Evolutionary conservation across 2,113 vertebrate species (phyloP).

Genomic region (Equus przewalskii): DNA sequence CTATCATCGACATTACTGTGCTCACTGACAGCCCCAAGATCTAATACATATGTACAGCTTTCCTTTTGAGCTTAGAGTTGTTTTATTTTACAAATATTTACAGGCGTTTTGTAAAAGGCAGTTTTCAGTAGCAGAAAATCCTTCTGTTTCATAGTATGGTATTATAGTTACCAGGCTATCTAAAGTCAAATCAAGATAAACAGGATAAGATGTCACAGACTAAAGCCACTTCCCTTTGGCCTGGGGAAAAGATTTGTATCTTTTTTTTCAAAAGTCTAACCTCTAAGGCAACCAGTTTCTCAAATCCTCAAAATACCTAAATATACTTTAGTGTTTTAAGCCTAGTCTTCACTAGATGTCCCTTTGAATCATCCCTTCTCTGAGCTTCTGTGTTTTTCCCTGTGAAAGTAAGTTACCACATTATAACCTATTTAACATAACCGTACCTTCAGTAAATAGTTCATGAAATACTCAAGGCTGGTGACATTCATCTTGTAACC

Average conservation of each 20-base stretch:
- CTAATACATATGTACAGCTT: slow-evolving; percentile 71
- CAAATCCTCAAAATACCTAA: slow-evolving; percentile 3
- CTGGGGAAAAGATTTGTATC: slow-evolving; percentile 14
- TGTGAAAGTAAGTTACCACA: not conserved
- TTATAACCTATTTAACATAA: not conserved
- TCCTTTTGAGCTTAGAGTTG: slow-evolving; percentile 77
- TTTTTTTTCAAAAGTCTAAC: not conserved
- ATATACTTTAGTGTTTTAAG: not conserved
- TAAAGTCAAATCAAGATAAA: slow-evolving; percentile 66
- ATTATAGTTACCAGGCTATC: not conserved
- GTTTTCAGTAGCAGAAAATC: slow-evolving; percentile 82
- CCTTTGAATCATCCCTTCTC: not conserved
- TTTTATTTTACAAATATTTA: slow-evolving; percentile 86
- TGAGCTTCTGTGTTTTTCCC: not conserved
- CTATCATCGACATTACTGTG: slow-evolving; percentile 46
- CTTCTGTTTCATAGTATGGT: slow-evolving; percentile 53
- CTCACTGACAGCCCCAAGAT: slow-evolving; percentile 76
- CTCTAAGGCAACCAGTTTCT: slow-evolving; percentile 70
- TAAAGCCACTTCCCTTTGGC: slow-evolving; percentile 65
- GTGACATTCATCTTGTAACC: not conserved
- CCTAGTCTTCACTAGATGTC: not conserved
- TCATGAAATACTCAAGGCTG: not conserved
- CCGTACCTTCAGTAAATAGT: not conserved
- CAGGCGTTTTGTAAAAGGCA: slow-evolving; percentile 81
- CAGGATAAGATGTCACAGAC: not conserved